These are phyloP conservation scores for Dromas ardeola DNA, from an alignment of 2,113 vertebrate genomes.

Conservation along the genomic window DNA sequence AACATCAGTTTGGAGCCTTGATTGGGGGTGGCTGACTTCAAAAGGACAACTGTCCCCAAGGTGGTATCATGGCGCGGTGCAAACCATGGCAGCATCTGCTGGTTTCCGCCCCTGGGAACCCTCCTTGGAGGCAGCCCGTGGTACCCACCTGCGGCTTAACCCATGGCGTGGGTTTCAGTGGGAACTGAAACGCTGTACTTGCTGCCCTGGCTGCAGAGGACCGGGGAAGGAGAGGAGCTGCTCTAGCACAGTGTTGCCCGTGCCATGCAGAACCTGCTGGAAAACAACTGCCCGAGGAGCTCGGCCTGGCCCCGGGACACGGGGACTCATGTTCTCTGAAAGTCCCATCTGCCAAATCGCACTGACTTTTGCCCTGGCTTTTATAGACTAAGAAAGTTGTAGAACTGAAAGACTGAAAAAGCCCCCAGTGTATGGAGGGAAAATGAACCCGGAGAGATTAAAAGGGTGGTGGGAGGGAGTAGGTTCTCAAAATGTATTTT, in stretches of 20 bases:
- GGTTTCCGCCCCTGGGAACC: neutral
- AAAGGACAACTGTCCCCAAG: neutral
- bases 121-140: neutral
- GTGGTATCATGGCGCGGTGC: fast-evolving
- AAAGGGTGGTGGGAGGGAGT: neutral
- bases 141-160: neutral
- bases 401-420: neutral
- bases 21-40: neutral
- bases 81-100: neutral
- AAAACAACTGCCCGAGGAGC: neutral
- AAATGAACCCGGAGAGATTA: neutral
- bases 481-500: neutral
- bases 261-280: neutral
- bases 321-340: neutral
- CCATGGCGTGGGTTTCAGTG: neutral
- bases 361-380: slow-evolving; percentile 24
- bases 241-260: neutral
- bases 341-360: neutral
- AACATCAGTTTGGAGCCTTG: neutral
- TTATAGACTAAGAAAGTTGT: neutral
- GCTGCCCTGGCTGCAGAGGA: neutral
- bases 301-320: slow-evolving; percentile 16
- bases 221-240: neutral
- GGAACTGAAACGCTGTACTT: neutral
- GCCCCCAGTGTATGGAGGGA: neutral